Evolutionary conservation across 2,888 invertebrate genomes (phyloP), one percentile per base, ranked within the genome.

Genomic region (Bombyx huttoni): DNA sequence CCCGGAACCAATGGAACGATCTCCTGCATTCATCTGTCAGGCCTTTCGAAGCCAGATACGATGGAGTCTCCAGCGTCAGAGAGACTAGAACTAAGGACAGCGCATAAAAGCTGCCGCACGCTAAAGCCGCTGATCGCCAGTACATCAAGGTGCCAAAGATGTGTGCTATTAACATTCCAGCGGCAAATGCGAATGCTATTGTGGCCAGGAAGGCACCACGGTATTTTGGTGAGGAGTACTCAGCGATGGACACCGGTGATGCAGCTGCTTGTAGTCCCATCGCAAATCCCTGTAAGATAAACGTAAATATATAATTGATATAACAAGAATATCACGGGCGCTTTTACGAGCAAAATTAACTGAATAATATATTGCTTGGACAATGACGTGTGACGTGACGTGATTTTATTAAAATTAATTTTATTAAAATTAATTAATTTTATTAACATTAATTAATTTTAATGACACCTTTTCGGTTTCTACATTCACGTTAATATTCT

Each of bases 121-220:
- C 81, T 0, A 90, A 62, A 0, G 90, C 91, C 1, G 91, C 90
- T 14, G 83, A 63, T 67, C 90, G 75, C 92, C 92, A 92, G 58
- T 88, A 81, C 8, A 91, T 68, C 54, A 90, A 75, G 13, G 90
- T 91, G 0, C 94, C 94, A 51, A 93, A 80, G 46, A 89, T 65
- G 62, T 94, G 94, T 3, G 91, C 90, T 0, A 91, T 58, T 7
- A 93, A 80, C 67, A 93, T 91, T 6, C 94, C 93, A 0, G 89
- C 64, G 0, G 92, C 90, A 53, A 92, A 90, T 0, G 91, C 90
- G 50, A 92, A 86, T 0, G 92, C 91, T 6, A 92, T 90, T 13
- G 90, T 89, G 3, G 92, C 90, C 1, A 92, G 86, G 51, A 93
- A 87, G 7, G 90, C 85, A 0, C 93, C 92, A 8, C 94, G 86